Percentiles rank a stretch among this genome's conserved stretches.
Conservation (phyloP, 2,888 invertebrate genomes). For the Brachylomia viminalis region DNA sequence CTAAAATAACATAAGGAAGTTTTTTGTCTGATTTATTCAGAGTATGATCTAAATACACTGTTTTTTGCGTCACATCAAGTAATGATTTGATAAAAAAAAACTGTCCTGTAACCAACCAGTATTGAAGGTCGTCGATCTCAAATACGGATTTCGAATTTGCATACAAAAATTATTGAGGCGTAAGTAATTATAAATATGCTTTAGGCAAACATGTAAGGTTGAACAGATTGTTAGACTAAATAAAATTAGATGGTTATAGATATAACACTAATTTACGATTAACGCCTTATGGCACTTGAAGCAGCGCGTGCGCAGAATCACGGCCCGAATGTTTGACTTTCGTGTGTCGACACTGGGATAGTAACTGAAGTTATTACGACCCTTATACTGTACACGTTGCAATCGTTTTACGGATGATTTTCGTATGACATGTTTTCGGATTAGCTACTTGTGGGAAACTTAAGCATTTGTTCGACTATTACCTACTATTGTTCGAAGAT, state of each 20-base stretch:
- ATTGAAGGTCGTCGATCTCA: slow-evolving; percentile 41
- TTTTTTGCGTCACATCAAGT: slow-evolving; percentile 21
- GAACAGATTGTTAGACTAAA: slow-evolving; percentile 11
- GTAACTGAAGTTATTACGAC: slow-evolving; percentile 29
- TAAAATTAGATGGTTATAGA: slow-evolving; percentile 44
- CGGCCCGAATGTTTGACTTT: slow-evolving; percentile 68
- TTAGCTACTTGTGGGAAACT: slow-evolving; percentile 80
- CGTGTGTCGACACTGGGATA: slow-evolving; percentile 72
- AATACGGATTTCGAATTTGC: slow-evolving; percentile 44
- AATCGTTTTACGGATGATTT: slow-evolving; percentile 60
- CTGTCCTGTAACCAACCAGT: slow-evolving; percentile 12
- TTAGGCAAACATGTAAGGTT: slow-evolving; percentile 27
- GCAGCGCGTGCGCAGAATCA: slow-evolving; percentile 71
- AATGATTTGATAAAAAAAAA: slow-evolving; percentile 53
- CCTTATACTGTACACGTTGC: slow-evolving; percentile 54
- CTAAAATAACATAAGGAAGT: neutral
- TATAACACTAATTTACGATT: slow-evolving; percentile 45
- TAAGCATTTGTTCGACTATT: slow-evolving; percentile 79
- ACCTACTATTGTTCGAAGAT: slow-evolving; percentile 72
- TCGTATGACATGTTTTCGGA: slow-evolving; percentile 61
- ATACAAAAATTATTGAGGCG: slow-evolving; percentile 37
- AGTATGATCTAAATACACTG: slow-evolving; percentile 23
- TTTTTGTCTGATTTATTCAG: slow-evolving; percentile 14
- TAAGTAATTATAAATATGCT: slow-evolving; percentile 31
- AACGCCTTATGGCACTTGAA: slow-evolving; percentile 61